phyloP scores from a whole-genome alignment of 2,113 vertebrate genomes.

The Nycticryphes semicollaris region DNA sequence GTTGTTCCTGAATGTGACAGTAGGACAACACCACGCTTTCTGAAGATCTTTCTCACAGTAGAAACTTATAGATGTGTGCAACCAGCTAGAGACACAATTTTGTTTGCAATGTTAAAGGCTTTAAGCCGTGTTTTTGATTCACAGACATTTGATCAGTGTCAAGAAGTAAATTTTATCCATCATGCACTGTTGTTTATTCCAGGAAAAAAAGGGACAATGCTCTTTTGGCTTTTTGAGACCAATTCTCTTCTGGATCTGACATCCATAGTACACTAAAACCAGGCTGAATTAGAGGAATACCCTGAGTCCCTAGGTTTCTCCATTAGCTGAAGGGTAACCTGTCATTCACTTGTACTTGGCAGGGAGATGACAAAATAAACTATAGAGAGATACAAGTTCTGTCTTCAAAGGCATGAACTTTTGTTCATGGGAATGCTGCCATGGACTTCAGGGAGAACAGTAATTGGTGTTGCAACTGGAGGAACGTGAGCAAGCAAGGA shows the following conservation, averaged over 20 bases:
- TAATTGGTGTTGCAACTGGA: constrained; percentile 3
- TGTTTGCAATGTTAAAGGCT: neutral
- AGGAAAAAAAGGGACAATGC: neutral
- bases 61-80: neutral
- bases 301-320: neutral
- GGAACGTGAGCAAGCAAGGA: neutral
- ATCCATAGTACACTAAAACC: fast-evolving
- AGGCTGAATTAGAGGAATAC: neutral
- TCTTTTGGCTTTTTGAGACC: neutral
- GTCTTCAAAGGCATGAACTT: neutral
- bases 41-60: neutral
- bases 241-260: neutral
- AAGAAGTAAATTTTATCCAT: neutral
- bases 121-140: neutral
- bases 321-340: neutral
- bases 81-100: neutral
- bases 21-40: neutral
- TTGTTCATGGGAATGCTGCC: constrained; percentile 23
- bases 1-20: neutral
- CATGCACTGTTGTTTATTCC: neutral
- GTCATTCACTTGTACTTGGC: neutral
- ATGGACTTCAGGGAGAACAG: neutral
- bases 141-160: neutral
- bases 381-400: neutral
- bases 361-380: neutral